phyloP scores from a whole-genome alignment of 2,888 invertebrate species.

The Anoplius nigerrimus region DNA sequence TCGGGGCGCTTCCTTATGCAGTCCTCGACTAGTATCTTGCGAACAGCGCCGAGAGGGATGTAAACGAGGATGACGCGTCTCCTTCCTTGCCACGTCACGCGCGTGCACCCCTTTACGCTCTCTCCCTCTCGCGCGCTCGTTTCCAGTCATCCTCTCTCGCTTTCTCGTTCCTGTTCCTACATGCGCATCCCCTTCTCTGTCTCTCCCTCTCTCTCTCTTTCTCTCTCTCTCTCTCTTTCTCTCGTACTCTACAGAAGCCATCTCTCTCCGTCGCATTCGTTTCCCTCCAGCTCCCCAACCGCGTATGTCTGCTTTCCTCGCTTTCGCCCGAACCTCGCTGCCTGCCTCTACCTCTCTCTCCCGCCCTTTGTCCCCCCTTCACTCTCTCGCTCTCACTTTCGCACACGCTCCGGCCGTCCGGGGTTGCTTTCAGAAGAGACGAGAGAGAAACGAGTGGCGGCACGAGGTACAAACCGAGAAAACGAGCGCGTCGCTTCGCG shows the following conservation, averaged over 20 bases:
- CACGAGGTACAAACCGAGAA: conserved; percentile 26
- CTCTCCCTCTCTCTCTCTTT: conserved; percentile 4
- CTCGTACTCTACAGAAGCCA: no score
- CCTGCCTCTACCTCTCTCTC: no score
- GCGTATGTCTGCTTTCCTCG: not conserved
- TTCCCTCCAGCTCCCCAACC: not conserved
- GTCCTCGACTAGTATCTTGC: no score
- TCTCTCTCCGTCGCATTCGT: conserved; percentile 6
- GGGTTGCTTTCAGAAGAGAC: not conserved
- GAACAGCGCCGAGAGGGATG: no score
- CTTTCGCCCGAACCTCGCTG: not conserved
- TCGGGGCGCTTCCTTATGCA: no score
- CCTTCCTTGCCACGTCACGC: no score
- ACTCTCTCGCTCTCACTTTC: conserved; percentile 4
- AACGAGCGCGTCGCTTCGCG: conserved; percentile 38
- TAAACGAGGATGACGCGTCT: no score
- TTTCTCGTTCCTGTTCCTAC: conserved; percentile 1
- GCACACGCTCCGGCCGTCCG: no score
- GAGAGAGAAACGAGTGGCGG: conserved; percentile 12
- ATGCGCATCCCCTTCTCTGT: not conserved
- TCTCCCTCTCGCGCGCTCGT: no score
- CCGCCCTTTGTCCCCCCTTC: conserved; percentile 5
- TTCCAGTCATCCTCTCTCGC: not conserved
- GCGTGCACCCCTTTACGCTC: no score
- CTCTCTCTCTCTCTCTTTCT: conserved; percentile 6